Base-by-base conservation (phyloP, 2,113 vertebrate genomes). In the Phylloscopus whistleri region DNA sequence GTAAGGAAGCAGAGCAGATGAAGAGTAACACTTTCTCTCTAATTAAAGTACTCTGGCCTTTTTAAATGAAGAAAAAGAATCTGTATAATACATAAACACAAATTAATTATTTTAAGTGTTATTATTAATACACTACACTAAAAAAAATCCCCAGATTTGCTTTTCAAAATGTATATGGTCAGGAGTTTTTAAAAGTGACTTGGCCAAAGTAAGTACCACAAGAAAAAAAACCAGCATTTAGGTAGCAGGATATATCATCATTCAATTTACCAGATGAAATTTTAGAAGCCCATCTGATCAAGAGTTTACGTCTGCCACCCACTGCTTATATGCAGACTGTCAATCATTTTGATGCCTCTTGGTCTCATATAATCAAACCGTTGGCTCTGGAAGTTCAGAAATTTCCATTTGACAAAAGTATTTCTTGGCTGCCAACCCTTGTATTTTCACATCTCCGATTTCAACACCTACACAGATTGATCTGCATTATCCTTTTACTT, bases 361-460 rank as follows among this genome's bases (percentile, higher is more conserved):
- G 55, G 19, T 86, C 44, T 92, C 5, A 1, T 37, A 51, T 3
- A 55, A 69, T 28, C 37, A 43, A 94, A 51, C 27, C 11, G 14
- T 17, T 66, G 51, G 33, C 70, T 89, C 66, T 2, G 21, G 4
- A 66, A 52, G 64, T 53, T 80, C 39, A 53, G 60, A 69, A 80
- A 85, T 67, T 86, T 86, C 55, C 80, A 87, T 60, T 66, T 86
- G 52, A 95, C 60, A 21, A n/a, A 93, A 91, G 33, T 23, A 72
- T 72, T 83, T 93, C 81, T 94, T 95, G 85, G 79, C 70, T 87
- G 58, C 48, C 33, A 80, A 59, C 39, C 48, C 78, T 59, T 41
- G 9, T 59, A 94, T 78, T 92, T 95, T 92, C 81, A 73, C 46
- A 84, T 94, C 86, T 87, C 72, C 3, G 9, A 62, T 83, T 94